Percentiles rank a stretch among this genome's conserved stretches.
These are phyloP conservation scores for Ochotona princeps DNA, from an alignment of 2,113 vertebrate species.

Conservation along the genomic window DNA sequence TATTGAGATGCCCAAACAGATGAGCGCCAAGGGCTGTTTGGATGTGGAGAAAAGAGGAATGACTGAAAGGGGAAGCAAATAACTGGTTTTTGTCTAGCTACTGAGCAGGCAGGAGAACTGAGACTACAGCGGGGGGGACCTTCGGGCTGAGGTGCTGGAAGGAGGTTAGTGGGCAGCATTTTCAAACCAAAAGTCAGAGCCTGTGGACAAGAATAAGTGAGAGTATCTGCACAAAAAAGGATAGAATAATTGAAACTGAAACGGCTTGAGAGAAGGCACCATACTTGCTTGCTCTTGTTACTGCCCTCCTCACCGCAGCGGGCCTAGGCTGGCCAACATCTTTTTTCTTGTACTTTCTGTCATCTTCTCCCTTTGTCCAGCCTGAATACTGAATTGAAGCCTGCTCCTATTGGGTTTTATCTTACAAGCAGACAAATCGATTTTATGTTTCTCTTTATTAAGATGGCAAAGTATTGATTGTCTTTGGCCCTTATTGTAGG, in stretches of 20 bases:
- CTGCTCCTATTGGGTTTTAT: background rate
- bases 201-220: background rate
- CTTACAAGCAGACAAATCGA: background rate
- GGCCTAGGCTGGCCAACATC: background rate
- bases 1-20: background rate
- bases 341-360: background rate
- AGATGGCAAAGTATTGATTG: background rate
- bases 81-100: background rate
- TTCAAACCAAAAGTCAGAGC: background rate
- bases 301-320: background rate
- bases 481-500: background rate
- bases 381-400: background rate
- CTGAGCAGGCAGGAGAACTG: background rate
- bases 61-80: background rate
- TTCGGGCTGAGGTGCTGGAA: background rate
- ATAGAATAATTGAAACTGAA: background rate
- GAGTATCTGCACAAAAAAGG: background rate
- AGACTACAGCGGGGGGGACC: background rate
- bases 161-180: background rate
- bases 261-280: background rate
- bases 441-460: slow-evolving; percentile 1
- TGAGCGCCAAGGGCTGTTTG: background rate
- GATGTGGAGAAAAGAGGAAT: background rate
- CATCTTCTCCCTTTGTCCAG: background rate
- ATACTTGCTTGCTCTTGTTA: background rate